Conservation (phyloP, 2,113 vertebrate genomes). For the Struthidea cinerea region DNA sequence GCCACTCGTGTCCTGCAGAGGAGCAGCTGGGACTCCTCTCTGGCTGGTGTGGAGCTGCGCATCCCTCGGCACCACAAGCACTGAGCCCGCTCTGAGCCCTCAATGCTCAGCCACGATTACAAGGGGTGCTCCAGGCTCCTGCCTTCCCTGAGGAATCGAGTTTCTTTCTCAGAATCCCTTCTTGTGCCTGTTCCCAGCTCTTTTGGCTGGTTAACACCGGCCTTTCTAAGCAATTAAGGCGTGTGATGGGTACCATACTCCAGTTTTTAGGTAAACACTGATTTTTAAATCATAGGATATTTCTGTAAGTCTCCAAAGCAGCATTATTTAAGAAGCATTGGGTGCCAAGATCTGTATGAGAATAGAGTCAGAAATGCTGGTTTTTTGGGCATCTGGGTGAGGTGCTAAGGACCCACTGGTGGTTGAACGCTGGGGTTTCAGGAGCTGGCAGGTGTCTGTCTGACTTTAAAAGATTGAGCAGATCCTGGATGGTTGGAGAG, state of each 20-base stretch:
- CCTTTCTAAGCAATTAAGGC: background rate
- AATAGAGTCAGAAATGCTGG: too few species aligned
- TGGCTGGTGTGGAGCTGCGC: conserved; percentile 15
- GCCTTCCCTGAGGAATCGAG: background rate
- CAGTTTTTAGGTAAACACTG: background rate
- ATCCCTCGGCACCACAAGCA: background rate
- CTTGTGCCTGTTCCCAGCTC: background rate
- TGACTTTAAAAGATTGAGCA: background rate
- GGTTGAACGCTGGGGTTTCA: background rate
- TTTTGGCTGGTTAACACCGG: background rate
- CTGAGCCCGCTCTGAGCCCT: conserved; percentile 8
- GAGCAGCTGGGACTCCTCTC: conserved; percentile 36
- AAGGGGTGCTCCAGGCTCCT: background rate
- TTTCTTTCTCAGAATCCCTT: background rate
- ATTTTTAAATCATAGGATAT: background rate
- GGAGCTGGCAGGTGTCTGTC: background rate
- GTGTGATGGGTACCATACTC: background rate
- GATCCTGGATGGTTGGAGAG: background rate
- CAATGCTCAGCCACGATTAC: background rate
- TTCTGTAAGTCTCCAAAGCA: background rate
- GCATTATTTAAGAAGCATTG: background rate
- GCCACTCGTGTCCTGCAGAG: background rate
- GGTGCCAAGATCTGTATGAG: background rate
- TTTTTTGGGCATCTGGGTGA: background rate
- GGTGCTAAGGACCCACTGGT: background rate